Evolutionary conservation across 2,113 vertebrate species (phyloP).

Genomic region (Hippocampus guttulatus): DNA sequence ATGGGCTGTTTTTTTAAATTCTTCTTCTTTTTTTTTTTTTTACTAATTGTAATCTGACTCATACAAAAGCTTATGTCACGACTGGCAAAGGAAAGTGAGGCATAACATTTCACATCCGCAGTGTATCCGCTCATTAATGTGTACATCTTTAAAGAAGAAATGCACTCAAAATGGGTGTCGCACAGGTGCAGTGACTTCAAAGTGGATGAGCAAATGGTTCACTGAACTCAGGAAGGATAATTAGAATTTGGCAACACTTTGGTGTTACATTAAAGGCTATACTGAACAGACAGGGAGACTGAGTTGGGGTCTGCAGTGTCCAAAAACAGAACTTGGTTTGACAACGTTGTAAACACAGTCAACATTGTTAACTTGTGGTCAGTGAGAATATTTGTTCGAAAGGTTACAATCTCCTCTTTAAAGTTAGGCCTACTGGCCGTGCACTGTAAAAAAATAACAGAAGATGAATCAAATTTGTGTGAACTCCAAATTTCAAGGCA

Average conservation of each 20-base stretch:
- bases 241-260: slow-evolving; percentile 31
- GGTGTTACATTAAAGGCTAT: slow-evolving; percentile 14
- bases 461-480: no score
- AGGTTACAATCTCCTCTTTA: no score
- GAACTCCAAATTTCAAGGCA: no score
- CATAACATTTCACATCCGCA: slow-evolving; percentile 31
- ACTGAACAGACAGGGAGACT: not conserved
- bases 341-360: not conserved
- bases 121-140: slow-evolving; percentile 33
- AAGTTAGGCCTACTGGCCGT: no score
- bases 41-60: slow-evolving; percentile 19
- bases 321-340: not conserved
- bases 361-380: not conserved
- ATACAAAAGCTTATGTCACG: slow-evolving; percentile 40
- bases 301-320: not conserved
- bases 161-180: slow-evolving; percentile 21
- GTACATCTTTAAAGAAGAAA: slow-evolving; percentile 22
- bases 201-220: slow-evolving; percentile 22
- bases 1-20: slow-evolving; percentile 23
- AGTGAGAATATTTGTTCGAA: not conserved
- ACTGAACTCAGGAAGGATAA: slow-evolving; percentile 23
- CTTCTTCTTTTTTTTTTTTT: not conserved
- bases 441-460: no score
- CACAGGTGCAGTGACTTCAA: slow-evolving; percentile 33
- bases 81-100: slow-evolving; percentile 45